Evolutionary conservation across 2,113 vertebrate species (phyloP).

Genomic region (Rana temporaria): DNA sequence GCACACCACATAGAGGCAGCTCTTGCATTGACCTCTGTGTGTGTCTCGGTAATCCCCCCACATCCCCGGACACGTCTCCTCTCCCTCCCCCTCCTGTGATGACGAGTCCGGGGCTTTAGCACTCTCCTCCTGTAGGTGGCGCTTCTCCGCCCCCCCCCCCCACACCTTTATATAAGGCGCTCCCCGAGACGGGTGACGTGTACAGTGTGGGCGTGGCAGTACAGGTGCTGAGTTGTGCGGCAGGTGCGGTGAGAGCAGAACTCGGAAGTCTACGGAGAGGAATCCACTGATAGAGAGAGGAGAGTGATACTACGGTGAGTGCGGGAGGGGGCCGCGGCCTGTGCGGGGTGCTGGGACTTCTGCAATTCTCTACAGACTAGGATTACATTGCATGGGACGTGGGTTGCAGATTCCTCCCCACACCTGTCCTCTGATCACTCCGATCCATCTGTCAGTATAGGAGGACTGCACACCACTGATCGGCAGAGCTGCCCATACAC

Average conservation of each 20-base stretch:
- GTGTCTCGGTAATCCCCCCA: too few species aligned
- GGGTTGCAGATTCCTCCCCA: too few species aligned
- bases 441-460: too few species aligned
- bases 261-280: background rate
- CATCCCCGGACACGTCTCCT: background rate
- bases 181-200: background rate
- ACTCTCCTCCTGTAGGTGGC: conserved; percentile 18
- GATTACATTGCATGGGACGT: too few species aligned
- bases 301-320: background rate
- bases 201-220: background rate
- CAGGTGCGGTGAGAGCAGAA: conserved; percentile 20
- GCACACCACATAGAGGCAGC: background rate
- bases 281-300: too few species aligned
- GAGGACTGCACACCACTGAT: too few species aligned
- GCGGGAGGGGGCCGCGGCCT: background rate
- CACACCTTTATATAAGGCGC: conserved; percentile 17
- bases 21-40: too few species aligned
- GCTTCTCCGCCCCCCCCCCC: background rate
- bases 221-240: conserved; percentile 29
- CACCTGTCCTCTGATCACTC: too few species aligned
- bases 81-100: background rate
- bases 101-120: background rate
- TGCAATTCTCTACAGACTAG: too few species aligned
- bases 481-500: too few species aligned
- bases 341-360: too few species aligned